Evolutionary conservation across 2,888 invertebrate species (phyloP).

Genomic region (Heliothis peltigera): DNA sequence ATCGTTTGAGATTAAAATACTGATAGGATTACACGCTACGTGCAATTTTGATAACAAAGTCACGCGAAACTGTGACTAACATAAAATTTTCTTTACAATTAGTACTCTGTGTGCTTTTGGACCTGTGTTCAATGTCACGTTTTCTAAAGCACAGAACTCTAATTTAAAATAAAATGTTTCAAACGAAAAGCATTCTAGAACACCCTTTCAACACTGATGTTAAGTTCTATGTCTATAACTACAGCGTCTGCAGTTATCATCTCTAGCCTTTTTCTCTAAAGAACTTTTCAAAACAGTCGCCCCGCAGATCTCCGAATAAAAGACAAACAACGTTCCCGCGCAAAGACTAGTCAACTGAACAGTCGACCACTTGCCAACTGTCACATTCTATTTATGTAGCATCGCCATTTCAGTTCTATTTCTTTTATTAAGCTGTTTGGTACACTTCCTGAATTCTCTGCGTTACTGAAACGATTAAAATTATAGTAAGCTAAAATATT

Average conservation of each 20-base stretch:
- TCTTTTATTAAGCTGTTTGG: not conserved
- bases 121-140: not conserved
- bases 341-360: conserved; percentile 20
- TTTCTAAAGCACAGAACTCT: not conserved
- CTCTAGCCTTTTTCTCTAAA: not conserved
- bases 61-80: conserved; percentile 34
- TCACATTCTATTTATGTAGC: conserved; percentile 22
- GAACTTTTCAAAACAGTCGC: not conserved
- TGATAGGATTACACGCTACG: conserved; percentile 45
- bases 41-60: conserved; percentile 51
- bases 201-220: too few relatives aligned
- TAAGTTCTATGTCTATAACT: too few relatives aligned
- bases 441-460: conserved; percentile 21
- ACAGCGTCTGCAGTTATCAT: too few relatives aligned
- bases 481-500: not conserved
- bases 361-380: conserved; percentile 24
- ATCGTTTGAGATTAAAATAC: conserved; percentile 44
- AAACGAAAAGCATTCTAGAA: too few relatives aligned
- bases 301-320: conserved; percentile 23
- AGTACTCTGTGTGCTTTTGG: conserved; percentile 1
- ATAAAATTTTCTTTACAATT: conserved; percentile 4
- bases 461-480: conserved; percentile 4
- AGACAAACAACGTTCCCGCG: conserved; percentile 21
- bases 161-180: not conserved
- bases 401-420: conserved; percentile 21